Evolutionary conservation across 37 sponge, comb jelly and placozoan genomes (phyloP).

Genomic region (Corticium candelabrum): DNA sequence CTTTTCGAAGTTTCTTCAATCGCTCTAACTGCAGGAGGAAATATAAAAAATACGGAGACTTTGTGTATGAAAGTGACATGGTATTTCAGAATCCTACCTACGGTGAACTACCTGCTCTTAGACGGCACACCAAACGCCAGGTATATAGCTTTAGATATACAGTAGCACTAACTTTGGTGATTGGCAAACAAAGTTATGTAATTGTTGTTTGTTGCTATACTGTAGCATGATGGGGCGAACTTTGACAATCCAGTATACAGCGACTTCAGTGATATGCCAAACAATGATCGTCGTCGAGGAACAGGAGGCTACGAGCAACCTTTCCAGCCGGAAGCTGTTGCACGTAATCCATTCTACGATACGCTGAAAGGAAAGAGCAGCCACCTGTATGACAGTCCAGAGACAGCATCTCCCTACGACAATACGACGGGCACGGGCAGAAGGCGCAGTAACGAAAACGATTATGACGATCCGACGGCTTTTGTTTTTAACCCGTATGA

Average conservation of each 20-base stretch:
- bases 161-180: too few relatives aligned
- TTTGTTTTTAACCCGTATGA: not conserved
- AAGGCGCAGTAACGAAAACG: not conserved
- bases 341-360: not conserved
- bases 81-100: not conserved
- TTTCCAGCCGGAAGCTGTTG: not conserved
- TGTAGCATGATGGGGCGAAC: not conserved
- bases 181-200: too few relatives aligned
- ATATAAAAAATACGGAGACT: not conserved
- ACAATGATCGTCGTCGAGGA: not conserved
- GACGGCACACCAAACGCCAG: not conserved
- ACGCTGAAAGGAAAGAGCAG: not conserved
- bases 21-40: not conserved
- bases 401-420: too few relatives aligned
- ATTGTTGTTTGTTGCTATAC: not conserved
- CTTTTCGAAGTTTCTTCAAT: not conserved
- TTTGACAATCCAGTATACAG: not conserved
- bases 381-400: not conserved
- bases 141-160: too few relatives aligned
- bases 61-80: constrained; percentile 1
- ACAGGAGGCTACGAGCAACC: not conserved
- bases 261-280: not conserved
- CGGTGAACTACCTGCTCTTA: not conserved
- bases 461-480: not conserved
- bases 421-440: not conserved